These are phyloP conservation scores for Lophius piscatorius DNA, from an alignment of 2,113 vertebrate genomes.

Conservation along the genomic window DNA sequence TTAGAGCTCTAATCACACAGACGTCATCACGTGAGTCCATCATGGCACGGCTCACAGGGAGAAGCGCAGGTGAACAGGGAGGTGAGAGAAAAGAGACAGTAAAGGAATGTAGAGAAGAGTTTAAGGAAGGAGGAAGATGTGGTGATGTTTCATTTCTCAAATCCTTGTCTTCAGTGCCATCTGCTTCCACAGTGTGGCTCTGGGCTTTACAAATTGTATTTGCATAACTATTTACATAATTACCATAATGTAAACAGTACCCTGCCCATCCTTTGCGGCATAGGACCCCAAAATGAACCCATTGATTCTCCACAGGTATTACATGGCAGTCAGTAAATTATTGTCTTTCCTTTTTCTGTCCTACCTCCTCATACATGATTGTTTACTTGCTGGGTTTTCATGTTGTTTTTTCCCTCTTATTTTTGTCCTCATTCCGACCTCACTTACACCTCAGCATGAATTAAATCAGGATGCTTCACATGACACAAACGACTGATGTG, in stretches of 20 bases:
- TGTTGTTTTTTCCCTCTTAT: slow-evolving; percentile 16
- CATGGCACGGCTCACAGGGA: slow-evolving; percentile 7
- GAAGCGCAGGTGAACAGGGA: background rate
- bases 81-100: background rate
- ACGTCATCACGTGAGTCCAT: slow-evolving; percentile 33
- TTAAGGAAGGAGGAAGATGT: slow-evolving; percentile 16
- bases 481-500: slow-evolving; percentile 1
- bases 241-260: slow-evolving; percentile 31
- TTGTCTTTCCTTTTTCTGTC: background rate
- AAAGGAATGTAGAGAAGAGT: slow-evolving; percentile 5
- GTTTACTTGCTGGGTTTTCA: slow-evolving; percentile 1
- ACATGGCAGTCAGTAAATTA: background rate
- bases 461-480: slow-evolving; percentile 18
- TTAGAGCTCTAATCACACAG: slow-evolving; percentile 28
- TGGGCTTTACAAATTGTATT: slow-evolving; percentile 47
- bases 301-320: slow-evolving; percentile 5
- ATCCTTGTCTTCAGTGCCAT: slow-evolving; percentile 29
- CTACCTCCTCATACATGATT: background rate
- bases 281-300: slow-evolving; percentile 39
- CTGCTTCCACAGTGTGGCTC: slow-evolving; percentile 27
- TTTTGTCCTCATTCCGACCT: slow-evolving; percentile 31
- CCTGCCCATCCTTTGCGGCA: slow-evolving; percentile 14
- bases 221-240: slow-evolving; percentile 48
- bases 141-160: slow-evolving; percentile 32
- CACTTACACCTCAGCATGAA: slow-evolving; percentile 11